phyloP scores from a whole-genome alignment of 30 jellyfish, hydroid and myxozoan genomes.

The Aurelia coerulea region DNA sequence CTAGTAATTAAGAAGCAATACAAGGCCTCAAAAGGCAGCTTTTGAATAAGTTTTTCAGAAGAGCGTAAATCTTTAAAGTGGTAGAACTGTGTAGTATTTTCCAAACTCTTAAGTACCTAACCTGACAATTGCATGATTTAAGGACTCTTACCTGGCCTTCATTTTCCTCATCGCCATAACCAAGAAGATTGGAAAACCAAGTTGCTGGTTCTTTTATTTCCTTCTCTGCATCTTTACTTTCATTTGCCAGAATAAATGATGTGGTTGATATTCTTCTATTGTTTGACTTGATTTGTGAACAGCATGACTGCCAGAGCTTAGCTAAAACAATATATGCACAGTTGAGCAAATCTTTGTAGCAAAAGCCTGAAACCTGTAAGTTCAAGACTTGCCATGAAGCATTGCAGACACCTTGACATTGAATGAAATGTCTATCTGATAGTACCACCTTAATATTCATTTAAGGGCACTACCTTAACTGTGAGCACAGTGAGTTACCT shows the following conservation, averaged over 20 bases:
- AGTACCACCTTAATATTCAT: too few relatives aligned
- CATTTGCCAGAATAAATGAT: conserved; percentile 20
- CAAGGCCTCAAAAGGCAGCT: too few relatives aligned
- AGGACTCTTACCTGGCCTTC: conserved; percentile 32
- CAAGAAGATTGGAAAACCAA: conserved; percentile 60
- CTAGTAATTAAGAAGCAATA: too few relatives aligned
- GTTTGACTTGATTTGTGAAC: conserved; percentile 8
- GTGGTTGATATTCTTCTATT: conserved; percentile 42
- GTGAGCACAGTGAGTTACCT: too few relatives aligned
- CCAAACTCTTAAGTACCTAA: too few relatives aligned
- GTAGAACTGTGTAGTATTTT: too few relatives aligned
- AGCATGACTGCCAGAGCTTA: background rate
- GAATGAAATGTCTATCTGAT: too few relatives aligned
- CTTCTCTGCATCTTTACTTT: conserved; percentile 2
- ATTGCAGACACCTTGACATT: too few relatives aligned
- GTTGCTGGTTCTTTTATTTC: conserved; percentile 59
- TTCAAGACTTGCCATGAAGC: background rate
- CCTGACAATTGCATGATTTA: too few relatives aligned
- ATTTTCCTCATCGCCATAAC: conserved; percentile 45
- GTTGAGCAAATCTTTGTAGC: background rate
- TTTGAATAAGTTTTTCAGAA: too few relatives aligned
- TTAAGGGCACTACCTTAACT: too few relatives aligned
- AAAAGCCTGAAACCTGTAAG: background rate
- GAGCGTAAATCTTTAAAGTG: too few relatives aligned
- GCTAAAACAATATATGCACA: background rate